Conservation (phyloP, 30 jellyfish, hydroid and myxozoan species). For the Cassiopea andromeda region DNA sequence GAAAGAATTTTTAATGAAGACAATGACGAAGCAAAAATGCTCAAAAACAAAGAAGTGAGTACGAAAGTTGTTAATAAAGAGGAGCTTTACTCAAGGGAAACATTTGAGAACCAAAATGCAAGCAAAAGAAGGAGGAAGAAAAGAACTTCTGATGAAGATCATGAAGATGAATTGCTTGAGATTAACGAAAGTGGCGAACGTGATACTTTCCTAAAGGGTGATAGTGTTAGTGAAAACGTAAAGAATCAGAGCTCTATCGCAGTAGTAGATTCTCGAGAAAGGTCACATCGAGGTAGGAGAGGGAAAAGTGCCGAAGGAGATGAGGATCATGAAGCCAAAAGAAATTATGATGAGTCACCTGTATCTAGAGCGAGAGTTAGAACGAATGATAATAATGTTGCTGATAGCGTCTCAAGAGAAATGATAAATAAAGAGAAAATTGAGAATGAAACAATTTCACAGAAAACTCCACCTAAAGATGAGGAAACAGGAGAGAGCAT, state of each 20-base stretch:
- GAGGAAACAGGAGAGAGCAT: neutral
- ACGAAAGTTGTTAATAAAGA: neutral
- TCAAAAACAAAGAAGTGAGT: neutral
- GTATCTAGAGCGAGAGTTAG: neutral
- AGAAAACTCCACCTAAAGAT: neutral
- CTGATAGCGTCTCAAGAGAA: neutral
- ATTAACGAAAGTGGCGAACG: no score
- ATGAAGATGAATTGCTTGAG: neutral
- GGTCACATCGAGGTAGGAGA: neutral
- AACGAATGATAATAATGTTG: neutral
- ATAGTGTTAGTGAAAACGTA: no score
- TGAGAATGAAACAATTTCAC: neutral
- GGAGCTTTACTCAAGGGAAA: neutral
- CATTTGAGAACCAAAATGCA: no score
- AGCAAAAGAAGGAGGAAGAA: neutral
- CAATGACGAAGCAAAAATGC: neutral
- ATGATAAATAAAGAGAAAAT: neutral
- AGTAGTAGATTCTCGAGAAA: neutral
- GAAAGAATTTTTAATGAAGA: constrained; percentile 7
- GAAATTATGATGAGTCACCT: neutral
- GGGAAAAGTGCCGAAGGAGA: neutral
- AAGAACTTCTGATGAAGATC: neutral
- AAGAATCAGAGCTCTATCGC: neutral
- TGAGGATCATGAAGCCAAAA: neutral
- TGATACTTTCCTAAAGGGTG: no score